phyloP scores from a whole-genome alignment of 2,797 vertebrate species.

The Lepilemur ruficaudatus region DNA sequence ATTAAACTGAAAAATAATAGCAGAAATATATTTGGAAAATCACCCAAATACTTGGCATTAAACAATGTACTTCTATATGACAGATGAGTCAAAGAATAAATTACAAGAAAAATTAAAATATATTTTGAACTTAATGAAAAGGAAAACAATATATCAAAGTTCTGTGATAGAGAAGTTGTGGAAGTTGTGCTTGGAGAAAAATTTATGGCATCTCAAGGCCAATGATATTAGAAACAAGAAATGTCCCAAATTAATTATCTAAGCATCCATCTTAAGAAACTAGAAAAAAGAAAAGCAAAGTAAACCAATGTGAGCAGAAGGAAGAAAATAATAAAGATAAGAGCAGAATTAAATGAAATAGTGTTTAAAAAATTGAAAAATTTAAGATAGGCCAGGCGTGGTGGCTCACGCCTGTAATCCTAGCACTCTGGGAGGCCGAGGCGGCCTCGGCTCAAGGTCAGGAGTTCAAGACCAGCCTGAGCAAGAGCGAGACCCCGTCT shows the following conservation, averaged over 20 bases:
- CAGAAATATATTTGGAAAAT: background rate
- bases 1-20: background rate
- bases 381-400: no score
- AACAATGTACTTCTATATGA: background rate
- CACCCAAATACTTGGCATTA: background rate
- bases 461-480: no score
- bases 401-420: no score
- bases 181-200: background rate
- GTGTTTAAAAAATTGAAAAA: background rate
- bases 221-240: background rate
- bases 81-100: background rate
- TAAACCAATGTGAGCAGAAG: background rate
- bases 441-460: no score
- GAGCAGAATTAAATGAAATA: background rate
- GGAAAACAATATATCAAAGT: background rate
- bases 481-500: no score
- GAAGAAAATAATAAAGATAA: background rate
- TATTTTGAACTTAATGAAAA: background rate
- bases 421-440: no score
- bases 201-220: background rate
- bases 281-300: background rate
- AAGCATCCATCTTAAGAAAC: background rate
- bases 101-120: background rate
- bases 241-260: background rate
- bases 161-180: background rate